Evolutionary conservation across 2,888 invertebrate species (phyloP).

Genomic region (Linnaemya tessellans): DNA sequence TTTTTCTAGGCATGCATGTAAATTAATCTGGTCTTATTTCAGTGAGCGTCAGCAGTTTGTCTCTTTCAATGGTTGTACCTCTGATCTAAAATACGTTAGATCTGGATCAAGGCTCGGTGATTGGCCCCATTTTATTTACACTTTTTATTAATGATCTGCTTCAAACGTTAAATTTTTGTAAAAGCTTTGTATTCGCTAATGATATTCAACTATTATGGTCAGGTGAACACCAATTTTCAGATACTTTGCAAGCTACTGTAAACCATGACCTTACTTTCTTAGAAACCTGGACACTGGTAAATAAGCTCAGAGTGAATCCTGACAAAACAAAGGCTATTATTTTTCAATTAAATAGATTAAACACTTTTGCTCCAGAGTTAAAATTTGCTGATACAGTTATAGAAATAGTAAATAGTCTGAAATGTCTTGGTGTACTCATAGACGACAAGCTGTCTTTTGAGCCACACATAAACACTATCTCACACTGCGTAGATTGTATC

Average conservation of each 20-base stretch:
- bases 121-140: conserved; percentile 1
- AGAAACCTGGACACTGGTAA: not conserved
- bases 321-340: not conserved
- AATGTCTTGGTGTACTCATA: too few relatives aligned
- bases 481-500: not conserved
- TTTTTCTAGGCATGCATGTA: not conserved
- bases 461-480: not conserved
- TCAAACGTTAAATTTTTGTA: not conserved
- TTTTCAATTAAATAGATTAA: conserved; percentile 1
- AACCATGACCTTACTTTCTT: not conserved
- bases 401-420: too few relatives aligned
- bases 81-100: not conserved
- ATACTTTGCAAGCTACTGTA: not conserved
- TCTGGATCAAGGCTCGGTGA: conserved; percentile 3
- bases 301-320: too few relatives aligned
- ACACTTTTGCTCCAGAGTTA: not conserved
- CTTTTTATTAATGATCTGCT: not conserved
- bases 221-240: not conserved
- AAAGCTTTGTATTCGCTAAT: not conserved
- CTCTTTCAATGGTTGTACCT: not conserved
- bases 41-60: not conserved
- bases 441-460: too few relatives aligned
- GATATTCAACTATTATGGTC: not conserved
- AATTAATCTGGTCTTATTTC: conserved; percentile 3
- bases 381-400: not conserved